phyloP scores from a whole-genome alignment of 2,113 vertebrate genomes.

The Neolamprologus modestus region DNA sequence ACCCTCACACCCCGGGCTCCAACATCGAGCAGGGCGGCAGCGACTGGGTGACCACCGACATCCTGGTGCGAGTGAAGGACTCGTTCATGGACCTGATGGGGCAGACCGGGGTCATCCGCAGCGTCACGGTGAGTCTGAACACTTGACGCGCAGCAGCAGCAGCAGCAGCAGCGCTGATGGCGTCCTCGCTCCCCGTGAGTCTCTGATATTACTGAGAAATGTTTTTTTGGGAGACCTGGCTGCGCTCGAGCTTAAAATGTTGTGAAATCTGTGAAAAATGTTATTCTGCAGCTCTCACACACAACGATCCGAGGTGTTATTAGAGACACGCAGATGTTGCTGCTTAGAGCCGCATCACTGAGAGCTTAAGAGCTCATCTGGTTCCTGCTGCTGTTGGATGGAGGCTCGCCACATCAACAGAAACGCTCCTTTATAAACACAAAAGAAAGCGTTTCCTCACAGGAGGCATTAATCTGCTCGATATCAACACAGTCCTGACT shows the following conservation, averaged over 20 bases:
- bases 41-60: slow-evolving; percentile 94
- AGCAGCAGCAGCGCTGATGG: background rate
- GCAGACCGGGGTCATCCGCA: slow-evolving; percentile 84
- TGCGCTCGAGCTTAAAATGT: background rate
- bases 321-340: fast-evolving
- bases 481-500: fast-evolving
- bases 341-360: fast-evolving
- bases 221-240: background rate
- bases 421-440: background rate
- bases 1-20: slow-evolving; percentile 90
- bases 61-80: slow-evolving; percentile 87
- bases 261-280: background rate
- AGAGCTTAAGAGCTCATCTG: background rate
- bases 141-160: fast-evolving
- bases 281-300: background rate
- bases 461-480: background rate
- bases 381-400: background rate
- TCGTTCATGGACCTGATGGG: slow-evolving; percentile 85
- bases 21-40: slow-evolving; percentile 88
- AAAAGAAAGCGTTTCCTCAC: background rate
- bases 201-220: background rate
- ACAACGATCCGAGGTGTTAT: fast-evolving
- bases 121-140: slow-evolving; percentile 74
- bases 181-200: fast-evolving
- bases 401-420: background rate